Evolutionary conservation across 2,888 invertebrate species (phyloP).

Genomic region (Scotopteryx bipunctaria): DNA sequence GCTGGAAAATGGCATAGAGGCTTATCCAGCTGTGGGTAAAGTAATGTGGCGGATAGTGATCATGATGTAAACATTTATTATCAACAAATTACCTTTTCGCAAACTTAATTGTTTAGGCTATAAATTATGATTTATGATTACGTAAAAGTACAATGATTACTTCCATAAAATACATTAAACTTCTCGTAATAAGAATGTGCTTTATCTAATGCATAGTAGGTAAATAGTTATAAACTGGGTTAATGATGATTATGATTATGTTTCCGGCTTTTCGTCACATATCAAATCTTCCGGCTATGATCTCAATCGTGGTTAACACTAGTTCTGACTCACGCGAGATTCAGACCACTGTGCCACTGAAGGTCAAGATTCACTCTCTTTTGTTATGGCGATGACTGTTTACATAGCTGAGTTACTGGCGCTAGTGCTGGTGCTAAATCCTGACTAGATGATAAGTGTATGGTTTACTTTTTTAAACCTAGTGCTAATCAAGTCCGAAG

Average conservation of each 20-base stretch:
- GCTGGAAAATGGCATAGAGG: too few species aligned
- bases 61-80: too few species aligned
- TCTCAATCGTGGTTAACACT: slow-evolving; percentile 21
- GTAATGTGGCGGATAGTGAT: too few species aligned
- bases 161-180: too few species aligned
- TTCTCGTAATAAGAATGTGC: not conserved
- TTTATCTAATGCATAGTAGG: not conserved
- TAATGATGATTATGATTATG: slow-evolving; percentile 10
- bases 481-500: too few species aligned
- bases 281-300: slow-evolving; percentile 5
- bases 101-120: too few species aligned
- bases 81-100: too few species aligned
- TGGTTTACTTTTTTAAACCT: too few species aligned
- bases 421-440: not conserved
- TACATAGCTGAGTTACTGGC: slow-evolving; percentile 3
- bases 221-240: slow-evolving; percentile 4
- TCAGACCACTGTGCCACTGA: slow-evolving; percentile 60
- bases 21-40: too few species aligned
- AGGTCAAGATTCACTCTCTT: slow-evolving; percentile 53
- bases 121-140: too few species aligned
- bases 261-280: slow-evolving; percentile 2
- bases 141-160: too few species aligned
- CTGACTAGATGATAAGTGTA: not conserved
- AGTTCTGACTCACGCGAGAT: slow-evolving; percentile 50
- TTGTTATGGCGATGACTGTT: slow-evolving; percentile 4